Evolutionary conservation across 2,113 vertebrate genomes (phyloP).

Genomic region (Actinemys pallida): DNA sequence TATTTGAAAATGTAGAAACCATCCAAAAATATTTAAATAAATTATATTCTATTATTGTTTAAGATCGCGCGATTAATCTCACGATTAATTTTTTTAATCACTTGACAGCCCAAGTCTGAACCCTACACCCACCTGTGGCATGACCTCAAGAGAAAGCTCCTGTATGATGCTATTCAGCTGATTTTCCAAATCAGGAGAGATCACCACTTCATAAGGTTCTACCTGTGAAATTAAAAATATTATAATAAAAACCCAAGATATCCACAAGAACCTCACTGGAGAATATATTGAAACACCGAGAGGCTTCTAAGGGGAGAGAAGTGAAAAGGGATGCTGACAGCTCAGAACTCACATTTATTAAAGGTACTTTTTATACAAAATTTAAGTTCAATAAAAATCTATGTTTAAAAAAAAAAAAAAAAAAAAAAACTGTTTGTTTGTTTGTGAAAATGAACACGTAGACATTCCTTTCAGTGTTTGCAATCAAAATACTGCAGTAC

Average conservation of each 20-base stretch:
- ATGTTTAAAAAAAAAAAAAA: not conserved
- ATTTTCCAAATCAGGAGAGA: slow-evolving; percentile 85
- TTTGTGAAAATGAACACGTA: not conserved
- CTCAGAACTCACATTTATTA: not conserved
- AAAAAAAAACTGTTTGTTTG: not conserved
- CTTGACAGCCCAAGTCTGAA: not conserved
- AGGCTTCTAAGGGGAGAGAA: not conserved
- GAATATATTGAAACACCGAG: not conserved
- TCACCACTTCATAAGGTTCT: slow-evolving; percentile 86
- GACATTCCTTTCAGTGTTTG: not conserved
- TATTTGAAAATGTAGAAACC: too few species aligned
- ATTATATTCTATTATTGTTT: too few species aligned
- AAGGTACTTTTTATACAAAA: not conserved
- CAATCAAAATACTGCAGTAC: not conserved
- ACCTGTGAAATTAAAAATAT: slow-evolving; percentile 77
- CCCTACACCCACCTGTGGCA: slow-evolving; percentile 78
- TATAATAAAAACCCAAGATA: slow-evolving; percentile 1
- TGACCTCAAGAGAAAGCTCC: slow-evolving; percentile 86
- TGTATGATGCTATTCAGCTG: slow-evolving; percentile 80
- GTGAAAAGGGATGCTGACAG: not conserved
- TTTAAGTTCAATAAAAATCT: not conserved
- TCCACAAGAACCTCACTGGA: not conserved
- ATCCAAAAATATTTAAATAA: too few species aligned
- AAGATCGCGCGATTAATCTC: too few species aligned
- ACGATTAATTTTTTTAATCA: too few species aligned